phyloP scores from a whole-genome alignment of 2,888 invertebrate genomes.

The Nematopogon swammerdamellus region DNA sequence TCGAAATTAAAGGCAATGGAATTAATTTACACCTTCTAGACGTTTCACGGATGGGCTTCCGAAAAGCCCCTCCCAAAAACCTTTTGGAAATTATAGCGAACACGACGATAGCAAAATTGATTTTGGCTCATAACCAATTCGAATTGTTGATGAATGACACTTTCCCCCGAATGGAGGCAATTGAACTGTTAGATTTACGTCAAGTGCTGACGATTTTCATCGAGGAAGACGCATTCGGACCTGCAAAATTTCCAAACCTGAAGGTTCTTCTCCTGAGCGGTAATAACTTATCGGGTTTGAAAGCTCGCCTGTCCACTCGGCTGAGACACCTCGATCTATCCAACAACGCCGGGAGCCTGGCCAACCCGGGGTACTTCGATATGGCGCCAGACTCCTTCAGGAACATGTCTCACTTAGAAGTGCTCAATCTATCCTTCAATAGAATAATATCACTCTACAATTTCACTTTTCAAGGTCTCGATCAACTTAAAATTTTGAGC shows the following conservation, averaged over 20 bases:
- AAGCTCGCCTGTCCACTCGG: conserved; percentile 41
- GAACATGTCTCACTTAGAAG: conserved; percentile 38
- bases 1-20: conserved; percentile 23
- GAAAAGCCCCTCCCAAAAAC: conserved; percentile 40
- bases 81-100: conserved; percentile 47
- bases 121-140: conserved; percentile 53
- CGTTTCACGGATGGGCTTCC: conserved; percentile 51
- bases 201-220: conserved; percentile 46
- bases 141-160: conserved; percentile 43
- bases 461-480: conserved; percentile 47
- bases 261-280: conserved; percentile 45
- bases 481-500: conserved; percentile 41
- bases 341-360: conserved; percentile 37
- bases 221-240: conserved; percentile 40
- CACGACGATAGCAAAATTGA: conserved; percentile 43
- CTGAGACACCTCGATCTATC: conserved; percentile 50
- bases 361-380: conserved; percentile 44
- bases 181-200: conserved; percentile 53
- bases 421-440: conserved; percentile 53
- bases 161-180: conserved; percentile 54
- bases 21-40: conserved; percentile 44
- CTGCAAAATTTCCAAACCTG: conserved; percentile 45
- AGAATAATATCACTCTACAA: conserved; percentile 47
- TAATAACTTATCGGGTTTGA: conserved; percentile 52
- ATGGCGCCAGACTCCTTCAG: conserved; percentile 46